Evolutionary conservation across 2,113 vertebrate species (phyloP).

Genomic region (Antechinus flavipes): DNA sequence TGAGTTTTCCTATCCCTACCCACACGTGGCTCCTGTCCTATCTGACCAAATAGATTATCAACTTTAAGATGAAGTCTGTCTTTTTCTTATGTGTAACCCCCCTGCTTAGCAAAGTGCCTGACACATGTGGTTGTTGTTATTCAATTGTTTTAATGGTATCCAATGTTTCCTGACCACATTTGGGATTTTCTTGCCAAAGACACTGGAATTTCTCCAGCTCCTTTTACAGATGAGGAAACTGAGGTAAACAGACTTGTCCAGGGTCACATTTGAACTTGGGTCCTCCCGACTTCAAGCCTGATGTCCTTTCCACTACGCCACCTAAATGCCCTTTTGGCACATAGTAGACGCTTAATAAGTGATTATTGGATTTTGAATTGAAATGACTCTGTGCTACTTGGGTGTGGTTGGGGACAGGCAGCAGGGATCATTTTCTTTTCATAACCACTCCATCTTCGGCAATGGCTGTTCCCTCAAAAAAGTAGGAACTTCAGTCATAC

Average conservation of each 20-base stretch:
- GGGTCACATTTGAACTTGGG: neutral
- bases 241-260: neutral
- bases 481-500: neutral
- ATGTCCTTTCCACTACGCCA: neutral
- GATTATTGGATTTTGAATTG: neutral
- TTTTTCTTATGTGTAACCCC: neutral
- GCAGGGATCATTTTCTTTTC: neutral
- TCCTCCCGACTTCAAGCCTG: neutral
- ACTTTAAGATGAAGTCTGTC: neutral
- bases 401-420: neutral
- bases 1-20: neutral
- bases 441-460: neutral
- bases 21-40: neutral
- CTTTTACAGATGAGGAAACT: neutral
- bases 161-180: too few species aligned
- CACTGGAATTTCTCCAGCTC: neutral
- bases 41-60: neutral
- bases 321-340: neutral
- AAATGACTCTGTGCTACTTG: neutral
- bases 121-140: neutral
- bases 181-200: neutral
- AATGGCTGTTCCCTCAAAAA: neutral
- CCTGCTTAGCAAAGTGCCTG: neutral
- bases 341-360: neutral
- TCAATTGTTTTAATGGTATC: neutral